phyloP scores from a whole-genome alignment of 2,113 vertebrate species.

The Lepus timidus region DNA sequence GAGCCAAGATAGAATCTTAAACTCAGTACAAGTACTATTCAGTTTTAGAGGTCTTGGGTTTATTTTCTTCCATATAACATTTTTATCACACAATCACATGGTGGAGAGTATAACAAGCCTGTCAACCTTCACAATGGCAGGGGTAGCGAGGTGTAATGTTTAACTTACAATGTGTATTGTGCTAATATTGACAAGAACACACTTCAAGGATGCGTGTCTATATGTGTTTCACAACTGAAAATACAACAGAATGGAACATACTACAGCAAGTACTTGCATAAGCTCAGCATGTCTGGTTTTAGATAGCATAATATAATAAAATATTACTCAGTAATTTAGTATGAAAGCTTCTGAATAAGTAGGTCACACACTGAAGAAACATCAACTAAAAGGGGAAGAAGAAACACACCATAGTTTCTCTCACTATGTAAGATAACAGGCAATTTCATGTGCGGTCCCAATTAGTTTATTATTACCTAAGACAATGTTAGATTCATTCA shows the following conservation, averaged over 20 bases:
- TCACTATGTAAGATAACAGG: background rate
- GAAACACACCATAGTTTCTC: background rate
- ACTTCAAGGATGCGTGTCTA: background rate
- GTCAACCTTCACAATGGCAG: background rate
- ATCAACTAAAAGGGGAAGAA: background rate
- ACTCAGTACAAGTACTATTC: background rate
- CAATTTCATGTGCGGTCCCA: conserved; percentile 27
- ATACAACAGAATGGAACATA: background rate
- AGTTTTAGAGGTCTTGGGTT: background rate
- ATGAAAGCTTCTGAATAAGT: conserved; percentile 22
- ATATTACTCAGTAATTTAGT: background rate
- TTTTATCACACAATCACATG: conserved; percentile 1
- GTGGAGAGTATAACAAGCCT: background rate
- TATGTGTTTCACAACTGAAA: conserved; percentile 12
- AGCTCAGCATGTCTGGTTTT: conserved; percentile 2
- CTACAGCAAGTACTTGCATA: background rate
- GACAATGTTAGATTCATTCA: background rate
- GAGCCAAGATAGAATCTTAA: conserved; percentile 29
- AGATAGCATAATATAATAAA: background rate
- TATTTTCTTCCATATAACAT: conserved; percentile 35
- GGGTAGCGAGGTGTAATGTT: background rate
- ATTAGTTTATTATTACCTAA: background rate
- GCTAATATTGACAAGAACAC: background rate
- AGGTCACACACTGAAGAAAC: background rate
- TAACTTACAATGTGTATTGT: background rate